These are phyloP conservation scores for Caenorhabditis tropicalis DNA, from an alignment of 1,140 invertebrate species.

Conservation along the genomic window DNA sequence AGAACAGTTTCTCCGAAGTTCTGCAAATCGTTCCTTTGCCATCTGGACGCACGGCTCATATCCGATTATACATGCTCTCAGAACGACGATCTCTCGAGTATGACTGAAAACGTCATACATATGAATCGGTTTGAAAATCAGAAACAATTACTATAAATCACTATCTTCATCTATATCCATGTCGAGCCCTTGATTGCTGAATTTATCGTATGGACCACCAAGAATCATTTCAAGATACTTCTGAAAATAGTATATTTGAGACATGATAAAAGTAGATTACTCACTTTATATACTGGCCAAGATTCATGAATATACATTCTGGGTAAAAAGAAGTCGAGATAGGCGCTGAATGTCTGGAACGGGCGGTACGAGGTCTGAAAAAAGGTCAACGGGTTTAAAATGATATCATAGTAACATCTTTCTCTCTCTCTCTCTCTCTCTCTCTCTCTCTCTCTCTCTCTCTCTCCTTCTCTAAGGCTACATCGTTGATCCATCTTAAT, in stretches of 20 bases:
- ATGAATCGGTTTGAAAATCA: not conserved
- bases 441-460: no score
- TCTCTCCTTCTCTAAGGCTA: no score
- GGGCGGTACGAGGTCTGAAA: slow-evolving; percentile 23
- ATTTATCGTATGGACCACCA: not conserved
- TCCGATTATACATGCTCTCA: not conserved
- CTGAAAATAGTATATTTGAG: not conserved
- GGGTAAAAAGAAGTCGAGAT: not conserved
- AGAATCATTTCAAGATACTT: not conserved
- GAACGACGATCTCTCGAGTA: not conserved
- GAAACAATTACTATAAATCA: not conserved
- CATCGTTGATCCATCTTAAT: not conserved
- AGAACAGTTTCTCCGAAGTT: not conserved
- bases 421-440: no score
- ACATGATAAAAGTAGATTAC: not conserved
- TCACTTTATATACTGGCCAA: slow-evolving; percentile 6
- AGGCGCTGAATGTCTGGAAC: slow-evolving; percentile 23
- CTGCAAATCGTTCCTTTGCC: not conserved
- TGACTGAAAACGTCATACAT: not conserved
- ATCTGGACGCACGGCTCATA: not conserved
- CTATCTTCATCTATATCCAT: not conserved
- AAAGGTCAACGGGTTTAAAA: not conserved
- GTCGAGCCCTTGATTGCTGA: not conserved
- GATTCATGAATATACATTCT: not conserved
- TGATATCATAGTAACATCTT: not conserved